These are phyloP conservation scores for Danio tinwini DNA, from an alignment of 2,797 vertebrate species.

Conservation along the genomic window DNA sequence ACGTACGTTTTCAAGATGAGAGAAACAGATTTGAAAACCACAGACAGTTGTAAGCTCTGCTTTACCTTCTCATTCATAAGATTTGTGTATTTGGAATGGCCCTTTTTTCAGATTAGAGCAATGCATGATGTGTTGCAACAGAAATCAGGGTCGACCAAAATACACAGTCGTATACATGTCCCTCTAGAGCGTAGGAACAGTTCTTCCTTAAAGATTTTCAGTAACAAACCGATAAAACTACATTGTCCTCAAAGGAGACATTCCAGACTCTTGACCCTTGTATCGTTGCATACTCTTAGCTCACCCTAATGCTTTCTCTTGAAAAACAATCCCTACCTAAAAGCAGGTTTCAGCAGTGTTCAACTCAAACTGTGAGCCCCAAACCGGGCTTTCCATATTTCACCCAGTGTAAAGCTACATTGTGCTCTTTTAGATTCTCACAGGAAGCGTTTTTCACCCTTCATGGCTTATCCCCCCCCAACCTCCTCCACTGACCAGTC, in stretches of 20 bases:
- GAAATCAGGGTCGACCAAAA: conserved; percentile 23
- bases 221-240: conserved; percentile 33
- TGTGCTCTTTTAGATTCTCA: conserved; percentile 56
- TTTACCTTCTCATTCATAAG: conserved; percentile 51
- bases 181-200: conserved; percentile 4
- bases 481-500: conserved; percentile 44
- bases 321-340: conserved; percentile 52
- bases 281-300: conserved; percentile 39
- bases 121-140: conserved; percentile 17
- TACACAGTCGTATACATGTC: conserved; percentile 14
- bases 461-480: conserved; percentile 52
- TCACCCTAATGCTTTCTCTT: conserved; percentile 51
- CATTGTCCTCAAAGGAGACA: conserved; percentile 41
- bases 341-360: conserved; percentile 39
- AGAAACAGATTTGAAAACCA: conserved; percentile 50
- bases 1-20: conserved; percentile 45
- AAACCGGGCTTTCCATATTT: conserved; percentile 57
- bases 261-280: conserved; percentile 44
- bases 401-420: conserved; percentile 50
- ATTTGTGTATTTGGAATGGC: conserved; percentile 54
- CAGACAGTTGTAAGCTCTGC: conserved; percentile 33
- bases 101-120: conserved; percentile 38
- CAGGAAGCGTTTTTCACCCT: conserved; percentile 54
- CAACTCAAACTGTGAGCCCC: conserved; percentile 50
- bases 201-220: conserved; percentile 38